Percentiles rank a stretch among this genome's conserved stretches.
phyloP scores from a whole-genome alignment of 2,113 vertebrate genomes.

The Cephalopholis sonnerati region DNA sequence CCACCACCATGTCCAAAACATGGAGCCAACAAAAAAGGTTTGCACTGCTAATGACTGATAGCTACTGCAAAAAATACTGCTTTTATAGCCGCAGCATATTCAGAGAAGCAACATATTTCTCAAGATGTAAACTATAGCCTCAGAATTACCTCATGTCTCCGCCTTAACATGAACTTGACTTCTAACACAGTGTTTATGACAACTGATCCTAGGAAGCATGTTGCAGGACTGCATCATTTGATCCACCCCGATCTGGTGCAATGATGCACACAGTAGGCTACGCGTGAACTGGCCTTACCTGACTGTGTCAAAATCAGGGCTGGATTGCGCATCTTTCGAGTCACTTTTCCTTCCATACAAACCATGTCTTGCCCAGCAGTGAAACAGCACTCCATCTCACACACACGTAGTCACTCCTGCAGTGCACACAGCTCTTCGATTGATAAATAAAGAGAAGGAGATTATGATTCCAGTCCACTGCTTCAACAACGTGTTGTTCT shows the following conservation, averaged over 20 bases:
- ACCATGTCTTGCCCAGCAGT: neutral
- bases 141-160: neutral
- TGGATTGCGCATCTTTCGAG: neutral
- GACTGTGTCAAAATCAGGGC: neutral
- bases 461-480: slow-evolving; percentile 41
- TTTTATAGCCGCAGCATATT: too few relatives aligned
- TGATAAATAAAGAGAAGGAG: slow-evolving; percentile 34
- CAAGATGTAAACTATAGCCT: neutral
- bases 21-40: neutral
- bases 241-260: neutral
- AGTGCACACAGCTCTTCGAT: slow-evolving; percentile 13
- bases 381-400: neutral
- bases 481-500: slow-evolving; percentile 13
- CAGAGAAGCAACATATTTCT: neutral
- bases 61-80: too few relatives aligned
- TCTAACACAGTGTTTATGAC: neutral
- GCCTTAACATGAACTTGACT: neutral
- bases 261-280: neutral
- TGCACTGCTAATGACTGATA: neutral
- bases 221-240: neutral
- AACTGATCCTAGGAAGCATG: too few relatives aligned
- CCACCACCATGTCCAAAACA: neutral
- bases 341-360: slow-evolving; percentile 8
- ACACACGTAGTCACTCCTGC: slow-evolving; percentile 20
- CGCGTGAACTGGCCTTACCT: neutral